phyloP scores from a whole-genome alignment of 2,113 vertebrate species.

The Corythornis vintsioides region DNA sequence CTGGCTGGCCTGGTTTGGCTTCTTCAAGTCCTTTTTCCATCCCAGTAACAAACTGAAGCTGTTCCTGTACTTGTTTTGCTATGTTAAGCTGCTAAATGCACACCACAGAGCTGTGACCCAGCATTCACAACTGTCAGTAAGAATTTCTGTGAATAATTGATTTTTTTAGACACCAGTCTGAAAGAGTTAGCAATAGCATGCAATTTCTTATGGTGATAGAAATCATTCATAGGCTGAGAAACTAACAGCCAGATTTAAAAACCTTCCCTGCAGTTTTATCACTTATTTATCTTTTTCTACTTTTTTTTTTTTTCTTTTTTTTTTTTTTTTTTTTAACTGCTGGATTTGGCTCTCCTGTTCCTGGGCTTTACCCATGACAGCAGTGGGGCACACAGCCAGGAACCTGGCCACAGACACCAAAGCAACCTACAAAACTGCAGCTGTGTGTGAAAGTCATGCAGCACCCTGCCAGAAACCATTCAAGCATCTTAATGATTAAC shows the following conservation, averaged over 20 bases:
- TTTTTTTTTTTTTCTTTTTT: too few species aligned
- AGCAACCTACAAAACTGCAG: not conserved
- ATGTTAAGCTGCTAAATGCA: not conserved
- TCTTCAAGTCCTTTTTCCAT: not conserved
- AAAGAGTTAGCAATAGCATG: not conserved
- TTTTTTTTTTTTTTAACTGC: not conserved
- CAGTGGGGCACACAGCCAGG: not conserved
- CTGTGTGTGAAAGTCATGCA: fast-evolving
- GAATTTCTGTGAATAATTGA: constrained; percentile 41
- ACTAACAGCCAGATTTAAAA: not conserved
- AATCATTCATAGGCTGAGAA: not conserved
- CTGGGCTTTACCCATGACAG: not conserved
- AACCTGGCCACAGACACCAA: not conserved
- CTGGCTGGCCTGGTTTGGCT: not conserved
- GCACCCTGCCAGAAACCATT: not conserved
- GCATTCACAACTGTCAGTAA: not conserved
- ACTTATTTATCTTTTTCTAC: not conserved
- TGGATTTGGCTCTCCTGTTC: not conserved
- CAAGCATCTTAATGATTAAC: not conserved
- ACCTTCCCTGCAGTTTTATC: not conserved
- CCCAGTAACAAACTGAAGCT: not conserved
- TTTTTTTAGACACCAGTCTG: constrained; percentile 16
- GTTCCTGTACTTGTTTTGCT: not conserved
- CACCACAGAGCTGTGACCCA: not conserved
- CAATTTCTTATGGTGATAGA: not conserved